Conservation (phyloP, 2,113 vertebrate genomes). For the Acrocephalus arundinaceus region DNA sequence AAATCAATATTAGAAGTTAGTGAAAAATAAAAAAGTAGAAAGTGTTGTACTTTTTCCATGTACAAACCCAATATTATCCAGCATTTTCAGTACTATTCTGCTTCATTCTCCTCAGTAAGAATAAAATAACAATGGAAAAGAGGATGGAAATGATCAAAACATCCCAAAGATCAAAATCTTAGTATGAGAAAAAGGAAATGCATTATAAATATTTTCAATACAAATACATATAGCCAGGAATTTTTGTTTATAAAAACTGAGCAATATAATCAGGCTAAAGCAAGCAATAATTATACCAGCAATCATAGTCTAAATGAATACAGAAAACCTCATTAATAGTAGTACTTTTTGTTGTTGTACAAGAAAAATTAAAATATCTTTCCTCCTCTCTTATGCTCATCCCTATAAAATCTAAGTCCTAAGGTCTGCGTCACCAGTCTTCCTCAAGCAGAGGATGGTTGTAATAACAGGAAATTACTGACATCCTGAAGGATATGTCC, state of each 20-base stretch:
- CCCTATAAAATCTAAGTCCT: background rate
- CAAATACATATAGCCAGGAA: background rate
- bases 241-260: background rate
- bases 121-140: background rate
- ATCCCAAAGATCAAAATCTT: background rate
- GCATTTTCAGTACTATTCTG: background rate
- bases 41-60: background rate
- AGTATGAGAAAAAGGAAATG: background rate
- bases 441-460: background rate
- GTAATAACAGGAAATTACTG: background rate
- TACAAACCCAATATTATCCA: background rate
- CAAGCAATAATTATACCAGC: background rate
- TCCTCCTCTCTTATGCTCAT: background rate
- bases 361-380: background rate
- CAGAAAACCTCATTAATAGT: background rate
- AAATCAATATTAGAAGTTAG: background rate
- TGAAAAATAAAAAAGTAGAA: background rate
- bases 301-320: background rate
- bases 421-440: background rate
- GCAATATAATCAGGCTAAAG: background rate
- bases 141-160: background rate
- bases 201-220: background rate
- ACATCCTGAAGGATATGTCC: background rate
- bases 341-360: background rate
- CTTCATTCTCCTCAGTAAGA: background rate